Evolutionary conservation across 2,113 vertebrate species (phyloP), one percentile per base, ranked within the genome.

Genomic region (Nibea albiflora): DNA sequence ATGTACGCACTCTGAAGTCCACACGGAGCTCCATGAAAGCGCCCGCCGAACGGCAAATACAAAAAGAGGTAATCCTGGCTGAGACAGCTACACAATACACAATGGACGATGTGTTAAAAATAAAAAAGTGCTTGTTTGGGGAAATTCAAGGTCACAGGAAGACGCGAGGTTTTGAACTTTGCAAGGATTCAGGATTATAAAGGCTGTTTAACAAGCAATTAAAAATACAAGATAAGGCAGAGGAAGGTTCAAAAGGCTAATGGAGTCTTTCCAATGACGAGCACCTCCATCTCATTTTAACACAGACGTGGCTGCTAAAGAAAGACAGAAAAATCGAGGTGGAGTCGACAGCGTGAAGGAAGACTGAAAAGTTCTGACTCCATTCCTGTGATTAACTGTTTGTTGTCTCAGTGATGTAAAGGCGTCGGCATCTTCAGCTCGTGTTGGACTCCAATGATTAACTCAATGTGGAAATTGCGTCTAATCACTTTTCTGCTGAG

Each of bases 1-100:
- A 89, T 70, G 81, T 47, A 76, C 79, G 81, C 88, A 89, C 88
- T 90, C 81, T 86, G 39, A 73, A 57, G 71, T 86, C 85, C 80
- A 56, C 4, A 3, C 80, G 86, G 85, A 85, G 85, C 85, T 75
- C 76, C 2, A 81, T 70, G 71, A 82, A 81, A 83, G 88, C 52
- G 89, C 61, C 71, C 64, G 76, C 71, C 81, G 61, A 86, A 91
- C 74, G 81, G 81, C 72, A 81, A 5, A 56, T 14, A 69, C 71
- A 65, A 74, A 47, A 54, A 83, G 31, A 77, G 56, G 68, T 78
- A 87, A 88, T 85, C 76, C 80, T 81, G 70, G 61, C 67, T 19
- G 68, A 64, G 35, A 56, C 63, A 3, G 62, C 79, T 83, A 88
- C 77, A 82, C 76, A 86, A 83, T 58, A 60, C 72, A 75, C 75